Evolutionary conservation across 37 sponge, comb jelly and placozoan genomes (phyloP), one percentile per base, ranked within the genome.

Genomic region (Halisarca cf. caerulea): DNA sequence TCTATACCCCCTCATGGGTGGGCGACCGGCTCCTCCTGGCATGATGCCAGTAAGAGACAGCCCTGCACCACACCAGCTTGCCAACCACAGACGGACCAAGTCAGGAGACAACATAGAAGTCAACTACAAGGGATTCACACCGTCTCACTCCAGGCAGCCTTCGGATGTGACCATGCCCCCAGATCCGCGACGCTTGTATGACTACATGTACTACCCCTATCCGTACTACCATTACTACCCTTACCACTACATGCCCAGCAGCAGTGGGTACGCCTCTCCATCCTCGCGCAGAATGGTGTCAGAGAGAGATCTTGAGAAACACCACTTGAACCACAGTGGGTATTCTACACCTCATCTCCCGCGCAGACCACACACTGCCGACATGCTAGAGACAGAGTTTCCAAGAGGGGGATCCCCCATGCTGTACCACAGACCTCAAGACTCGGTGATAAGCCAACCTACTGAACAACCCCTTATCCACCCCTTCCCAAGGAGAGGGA

Each of bases 201-300:
- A 74, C 0, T 74, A 74, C 44, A 1, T 36, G n/a, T 74, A 74
- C 77, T 74, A 74, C 42, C 77, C 77, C 21, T 74, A 74, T 37
- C 77, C 39, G 45, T 74, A 74, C 15, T 6, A 32, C 24, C 39
- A 23, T 7, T 36, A 71, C 40, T 37, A 33, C 40, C 41, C 32
- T 1, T 44, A 42, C 44, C 24, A 40, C 42, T 43, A 39, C 42
- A 4, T 9, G 6, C 25, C 6, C 30, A 62, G 64, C 15, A 28
- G 25, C n/a, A 15, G 64, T 5, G 14, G 32, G 4, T 42, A n/a
- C 77, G 36, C 77, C 14, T 44, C 77, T 1, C 11, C 36, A 36
- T 37, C 77, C 44, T 21, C 1, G 1, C 32, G 77, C 2, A 44
- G 2, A 2, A 41, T 7, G 42, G 43, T n/a, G 43, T 36, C 43